phyloP scores from a whole-genome alignment of 2,888 invertebrate genomes.

The Lapara coniferarum region DNA sequence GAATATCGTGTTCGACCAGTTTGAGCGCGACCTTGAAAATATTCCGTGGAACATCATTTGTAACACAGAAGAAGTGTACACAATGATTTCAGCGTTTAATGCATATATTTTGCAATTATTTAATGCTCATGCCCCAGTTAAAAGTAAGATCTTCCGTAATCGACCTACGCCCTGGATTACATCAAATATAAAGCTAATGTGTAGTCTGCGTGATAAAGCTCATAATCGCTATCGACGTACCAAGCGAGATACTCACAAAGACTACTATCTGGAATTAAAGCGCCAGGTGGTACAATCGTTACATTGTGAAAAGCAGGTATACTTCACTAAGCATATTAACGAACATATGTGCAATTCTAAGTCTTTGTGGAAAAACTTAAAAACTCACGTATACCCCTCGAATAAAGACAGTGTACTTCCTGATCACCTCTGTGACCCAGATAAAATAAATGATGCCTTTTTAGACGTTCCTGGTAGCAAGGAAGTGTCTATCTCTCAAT shows the following conservation, averaged over 20 bases:
- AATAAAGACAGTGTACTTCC: background rate
- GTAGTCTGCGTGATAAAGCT: background rate
- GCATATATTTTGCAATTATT: background rate
- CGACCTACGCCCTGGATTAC: background rate
- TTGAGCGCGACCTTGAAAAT: background rate
- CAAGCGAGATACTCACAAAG: background rate
- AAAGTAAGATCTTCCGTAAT: background rate
- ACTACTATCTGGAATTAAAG: background rate
- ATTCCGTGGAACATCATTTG: background rate
- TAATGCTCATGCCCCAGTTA: background rate
- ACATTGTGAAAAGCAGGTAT: background rate
- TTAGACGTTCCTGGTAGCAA: background rate
- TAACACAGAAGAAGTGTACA: background rate
- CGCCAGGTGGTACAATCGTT: background rate
- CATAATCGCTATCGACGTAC: background rate
- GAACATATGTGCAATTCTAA: background rate
- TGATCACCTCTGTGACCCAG: background rate
- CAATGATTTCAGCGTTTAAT: background rate
- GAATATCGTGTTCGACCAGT: background rate
- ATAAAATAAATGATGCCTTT: background rate
- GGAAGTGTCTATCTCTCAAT: background rate
- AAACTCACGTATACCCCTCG: background rate
- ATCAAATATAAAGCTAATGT: background rate
- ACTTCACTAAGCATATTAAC: background rate
- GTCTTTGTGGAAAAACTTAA: no score